phyloP scores from a whole-genome alignment of 92 coral and sea anemone genomes.

The Zoanthus sansibaricus region DNA sequence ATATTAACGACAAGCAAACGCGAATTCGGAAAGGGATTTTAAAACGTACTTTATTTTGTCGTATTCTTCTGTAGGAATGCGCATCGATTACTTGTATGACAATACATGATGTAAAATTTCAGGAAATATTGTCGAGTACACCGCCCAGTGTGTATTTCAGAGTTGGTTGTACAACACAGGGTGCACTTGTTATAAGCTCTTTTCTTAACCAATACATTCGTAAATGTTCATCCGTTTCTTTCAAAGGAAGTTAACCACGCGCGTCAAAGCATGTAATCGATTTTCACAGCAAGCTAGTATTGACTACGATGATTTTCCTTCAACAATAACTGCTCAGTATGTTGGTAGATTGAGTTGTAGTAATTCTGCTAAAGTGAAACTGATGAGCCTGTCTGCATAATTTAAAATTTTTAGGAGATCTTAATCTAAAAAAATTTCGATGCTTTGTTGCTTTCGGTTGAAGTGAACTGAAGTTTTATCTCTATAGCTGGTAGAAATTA shows the following conservation, averaged over 20 bases:
- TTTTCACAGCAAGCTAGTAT: conserved; percentile 35
- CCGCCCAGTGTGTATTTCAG: conserved; percentile 32
- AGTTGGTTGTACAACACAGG: background rate
- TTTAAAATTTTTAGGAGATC: background rate
- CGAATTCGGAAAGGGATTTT: background rate
- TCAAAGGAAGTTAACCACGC: conserved; percentile 31
- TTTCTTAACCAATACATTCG: background rate
- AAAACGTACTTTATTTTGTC: background rate
- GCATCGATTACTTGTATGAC: background rate
- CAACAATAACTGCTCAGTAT: background rate
- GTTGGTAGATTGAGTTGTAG: background rate
- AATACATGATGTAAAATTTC: conserved; percentile 41
- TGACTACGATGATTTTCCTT: conserved; percentile 1
- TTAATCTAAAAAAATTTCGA: background rate
- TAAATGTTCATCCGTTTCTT: background rate
- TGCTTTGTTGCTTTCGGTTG: background rate
- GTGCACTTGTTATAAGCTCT: background rate
- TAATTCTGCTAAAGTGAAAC: conserved; percentile 5
- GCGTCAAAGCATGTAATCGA: conserved; percentile 24
- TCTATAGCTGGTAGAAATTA: background rate
- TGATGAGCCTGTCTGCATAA: background rate
- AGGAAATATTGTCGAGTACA: conserved; percentile 40
- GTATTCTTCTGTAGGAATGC: conserved; percentile 44
- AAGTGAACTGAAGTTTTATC: background rate
- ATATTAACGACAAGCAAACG: conserved; percentile 28